Base-by-base conservation (phyloP, 2,888 invertebrate species). In the Stenichneumon culpator region DNA sequence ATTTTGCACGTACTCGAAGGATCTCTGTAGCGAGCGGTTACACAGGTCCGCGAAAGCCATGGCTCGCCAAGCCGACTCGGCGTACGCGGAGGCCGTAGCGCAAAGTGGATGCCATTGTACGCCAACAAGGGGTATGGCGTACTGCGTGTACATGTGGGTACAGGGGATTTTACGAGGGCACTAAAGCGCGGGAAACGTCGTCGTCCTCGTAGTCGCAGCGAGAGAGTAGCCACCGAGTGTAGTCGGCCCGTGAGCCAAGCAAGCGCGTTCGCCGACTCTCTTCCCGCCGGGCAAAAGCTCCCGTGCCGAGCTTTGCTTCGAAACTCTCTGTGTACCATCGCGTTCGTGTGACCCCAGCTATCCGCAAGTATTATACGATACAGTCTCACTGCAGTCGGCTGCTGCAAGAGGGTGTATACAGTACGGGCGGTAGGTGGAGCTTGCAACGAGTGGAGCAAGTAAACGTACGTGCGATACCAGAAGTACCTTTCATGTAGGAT, bases 91-190 rank as follows among this genome's bases (percentile, higher is more conserved):
- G 22, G 22, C 22, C 54, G 22, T 11, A 57, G 54, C 54, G 22
- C 82, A 87, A 89, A 90, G 89, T 88, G 89, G 57, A 87, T 88
- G 87, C 88, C 83, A 88, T 89, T 90, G 89, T 87, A 84, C 82
- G 84, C 68, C 86, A 83, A 80, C 82, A 78, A 79, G 83, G 74
- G 78, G 32, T 9, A 16, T n/a, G 16, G 50, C 68, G 63, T 60
- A 63, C 50, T n/a, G 44, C 74, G 60, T 74, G 69, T 67, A 78
- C 36, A 52, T 50, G 60, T 67, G 77, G 47, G 14, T 57, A 57
- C 65, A 52, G 54, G 65, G 85, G 68, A 86, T 87, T 90, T 89
- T 89, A 90, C 87, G 89, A 86, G 83, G 83, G 82, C 74, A 87
- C 87, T 88, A 86, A 89, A 89, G 86, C 84, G 85, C 73, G 83